Evolutionary conservation across 2,113 vertebrate genomes (phyloP), one percentile per base, ranked within the genome.

Genomic region (Callocephalon fimbriatum): DNA sequence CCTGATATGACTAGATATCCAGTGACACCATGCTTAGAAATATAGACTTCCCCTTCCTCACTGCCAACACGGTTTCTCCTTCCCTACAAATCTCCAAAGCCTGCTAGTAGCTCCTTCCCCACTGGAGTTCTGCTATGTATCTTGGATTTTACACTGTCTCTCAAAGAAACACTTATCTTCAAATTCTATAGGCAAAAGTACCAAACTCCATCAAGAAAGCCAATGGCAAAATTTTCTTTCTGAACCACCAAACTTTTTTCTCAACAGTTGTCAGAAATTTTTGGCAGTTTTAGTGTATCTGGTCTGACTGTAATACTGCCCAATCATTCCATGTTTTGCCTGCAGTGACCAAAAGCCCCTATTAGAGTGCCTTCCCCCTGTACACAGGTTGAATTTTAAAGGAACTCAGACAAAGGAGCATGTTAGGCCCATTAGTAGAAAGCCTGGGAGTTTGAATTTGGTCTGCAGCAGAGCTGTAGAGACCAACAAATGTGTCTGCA

Each of bases 71-170:
- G 29, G 26, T 50, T 71, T 63, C 48, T 59, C 32, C 67, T 67
- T 65, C 63, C 21, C 29, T 53, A 50, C 6, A 67, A 45, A 73
- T 45, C 35, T 68, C 38, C 25, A n/a, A 83, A 80, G 35, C 32
- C 26, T 5, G 6, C 27, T 1, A 59, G 21, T 0, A 1, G 14
- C 8, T 35, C 20, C 15, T 40, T 25, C 17, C 15, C 22, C 19
- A 10, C 3, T 47, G 20, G 32, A 78, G 54, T 47, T 93, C 19
- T 63, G 42, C 17, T 62, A 58, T 0, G 1, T 29, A 81, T n/a
- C 15, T 47, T 58, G 21, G 21, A 53, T 59, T 92, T 67, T 74
- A 75, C 16, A 44, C 15, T 37, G 25, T 20, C 61, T 78, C 27
- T 88, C 10, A 74, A 74, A 62, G 17, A 74, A 74, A 74, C 10